phyloP scores from a whole-genome alignment of 2,797 vertebrate genomes.

The Linurgus olivaceus region DNA sequence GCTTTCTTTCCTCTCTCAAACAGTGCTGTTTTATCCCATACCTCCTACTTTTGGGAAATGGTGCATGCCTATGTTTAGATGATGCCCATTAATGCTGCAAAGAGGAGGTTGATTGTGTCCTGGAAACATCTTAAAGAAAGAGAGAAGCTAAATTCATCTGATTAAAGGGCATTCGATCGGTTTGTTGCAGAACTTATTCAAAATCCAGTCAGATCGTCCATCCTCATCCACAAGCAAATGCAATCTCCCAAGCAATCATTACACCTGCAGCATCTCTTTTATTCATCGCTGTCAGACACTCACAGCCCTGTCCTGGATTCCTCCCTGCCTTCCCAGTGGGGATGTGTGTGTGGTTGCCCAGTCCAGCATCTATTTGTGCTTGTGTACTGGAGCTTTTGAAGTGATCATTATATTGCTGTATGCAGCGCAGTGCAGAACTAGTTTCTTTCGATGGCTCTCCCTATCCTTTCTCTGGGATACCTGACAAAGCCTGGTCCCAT shows the following conservation, averaged over 20 bases:
- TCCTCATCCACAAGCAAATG: neutral
- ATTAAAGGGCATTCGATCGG: neutral
- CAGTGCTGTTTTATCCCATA: neutral
- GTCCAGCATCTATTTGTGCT: neutral
- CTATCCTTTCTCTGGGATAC: neutral
- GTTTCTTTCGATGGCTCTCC: neutral
- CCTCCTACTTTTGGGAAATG: neutral
- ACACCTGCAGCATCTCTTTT: slow-evolving; percentile 20
- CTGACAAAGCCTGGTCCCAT: neutral
- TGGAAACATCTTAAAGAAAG: neutral
- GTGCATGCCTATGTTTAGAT: neutral
- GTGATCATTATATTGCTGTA: neutral
- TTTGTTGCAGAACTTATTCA: slow-evolving; percentile 9
- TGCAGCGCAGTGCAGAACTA: neutral
- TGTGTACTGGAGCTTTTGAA: neutral
- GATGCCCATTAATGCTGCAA: neutral
- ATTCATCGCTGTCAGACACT: neutral
- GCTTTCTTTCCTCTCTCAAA: neutral
- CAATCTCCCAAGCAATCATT: slow-evolving; percentile 3
- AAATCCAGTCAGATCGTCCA: slow-evolving; percentile 28
- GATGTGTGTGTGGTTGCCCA: neutral
- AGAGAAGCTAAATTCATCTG: neutral
- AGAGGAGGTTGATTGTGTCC: neutral
- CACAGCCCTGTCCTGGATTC: neutral
- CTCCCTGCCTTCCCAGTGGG: neutral